A percentile compares a stretch with the other conserved stretches of the same genome.
These are phyloP conservation scores for Aplochiton taeniatus DNA, from an alignment of 2,797 vertebrate species.

Conservation along the genomic window DNA sequence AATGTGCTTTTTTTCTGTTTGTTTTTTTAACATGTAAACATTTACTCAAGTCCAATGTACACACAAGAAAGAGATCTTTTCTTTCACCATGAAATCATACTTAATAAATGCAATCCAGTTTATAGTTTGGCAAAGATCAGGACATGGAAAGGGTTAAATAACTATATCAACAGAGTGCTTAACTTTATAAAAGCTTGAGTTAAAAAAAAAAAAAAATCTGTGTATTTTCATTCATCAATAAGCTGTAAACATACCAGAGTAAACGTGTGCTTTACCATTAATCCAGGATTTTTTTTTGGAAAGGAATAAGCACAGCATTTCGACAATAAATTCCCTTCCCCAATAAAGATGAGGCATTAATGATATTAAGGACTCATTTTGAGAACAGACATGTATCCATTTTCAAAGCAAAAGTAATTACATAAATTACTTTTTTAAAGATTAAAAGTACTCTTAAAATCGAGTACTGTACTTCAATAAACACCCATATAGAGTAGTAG, in stretches of 20 bases:
- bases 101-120: constrained; percentile 52
- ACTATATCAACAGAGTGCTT: constrained; percentile 73
- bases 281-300: constrained; percentile 44
- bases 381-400: constrained; percentile 24
- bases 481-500: constrained; percentile 47
- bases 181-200: constrained; percentile 70
- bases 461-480: constrained; percentile 55
- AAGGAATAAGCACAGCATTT: constrained; percentile 40
- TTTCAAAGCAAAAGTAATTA: constrained; percentile 47
- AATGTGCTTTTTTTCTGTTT: constrained; percentile 68
- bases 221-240: constrained; percentile 48
- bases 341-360: constrained; percentile 42
- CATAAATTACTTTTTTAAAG: constrained; percentile 39
- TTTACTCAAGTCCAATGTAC: constrained; percentile 61
- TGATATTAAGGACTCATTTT: constrained; percentile 35
- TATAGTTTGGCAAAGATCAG: constrained; percentile 61
- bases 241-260: constrained; percentile 75
- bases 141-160: constrained; percentile 72
- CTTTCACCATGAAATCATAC: constrained; percentile 34
- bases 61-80: constrained; percentile 54
- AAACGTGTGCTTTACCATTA: constrained; percentile 61
- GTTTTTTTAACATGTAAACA: constrained; percentile 79
- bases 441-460: constrained; percentile 61
- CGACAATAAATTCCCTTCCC: constrained; percentile 46
- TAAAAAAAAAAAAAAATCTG: constrained; percentile 65